Evolutionary conservation across 1,140 invertebrate genomes (phyloP).

Genomic region (Aphis gossypii): DNA sequence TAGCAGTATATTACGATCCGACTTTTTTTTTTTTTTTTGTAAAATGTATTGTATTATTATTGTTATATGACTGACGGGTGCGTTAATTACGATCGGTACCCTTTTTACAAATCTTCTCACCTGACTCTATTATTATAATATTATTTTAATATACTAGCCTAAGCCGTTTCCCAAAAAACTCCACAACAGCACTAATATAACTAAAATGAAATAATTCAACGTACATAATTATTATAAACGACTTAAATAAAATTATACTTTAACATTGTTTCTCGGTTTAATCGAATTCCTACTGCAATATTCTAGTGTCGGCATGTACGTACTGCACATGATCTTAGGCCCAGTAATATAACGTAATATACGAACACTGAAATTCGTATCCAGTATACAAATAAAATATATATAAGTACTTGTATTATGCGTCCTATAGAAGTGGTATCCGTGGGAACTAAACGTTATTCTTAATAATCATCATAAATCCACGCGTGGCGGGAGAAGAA

Average conservation of each 20-base stretch:
- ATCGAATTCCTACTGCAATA: neutral
- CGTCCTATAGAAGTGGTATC: neutral
- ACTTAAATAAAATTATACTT: neutral
- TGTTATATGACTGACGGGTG: neutral
- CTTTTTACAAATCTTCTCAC: neutral
- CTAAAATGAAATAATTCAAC: neutral
- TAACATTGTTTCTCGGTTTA: neutral
- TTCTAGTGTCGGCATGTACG: neutral
- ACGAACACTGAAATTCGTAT: neutral
- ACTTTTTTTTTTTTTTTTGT: neutral
- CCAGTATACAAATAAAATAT: neutral
- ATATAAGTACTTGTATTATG: neutral
- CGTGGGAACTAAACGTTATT: neutral
- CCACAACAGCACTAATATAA: neutral
- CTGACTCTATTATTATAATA: neutral
- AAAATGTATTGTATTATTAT: neutral
- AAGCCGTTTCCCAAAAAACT: neutral
- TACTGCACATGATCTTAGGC: neutral
- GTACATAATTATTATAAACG: neutral
- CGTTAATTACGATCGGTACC: neutral
- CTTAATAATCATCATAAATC: neutral
- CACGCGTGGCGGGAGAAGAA: neutral
- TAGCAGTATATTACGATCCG: neutral
- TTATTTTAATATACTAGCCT: neutral
- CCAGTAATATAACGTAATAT: neutral